phyloP scores from a whole-genome alignment of 2,888 invertebrate genomes.

The Ctena decussata region DNA sequence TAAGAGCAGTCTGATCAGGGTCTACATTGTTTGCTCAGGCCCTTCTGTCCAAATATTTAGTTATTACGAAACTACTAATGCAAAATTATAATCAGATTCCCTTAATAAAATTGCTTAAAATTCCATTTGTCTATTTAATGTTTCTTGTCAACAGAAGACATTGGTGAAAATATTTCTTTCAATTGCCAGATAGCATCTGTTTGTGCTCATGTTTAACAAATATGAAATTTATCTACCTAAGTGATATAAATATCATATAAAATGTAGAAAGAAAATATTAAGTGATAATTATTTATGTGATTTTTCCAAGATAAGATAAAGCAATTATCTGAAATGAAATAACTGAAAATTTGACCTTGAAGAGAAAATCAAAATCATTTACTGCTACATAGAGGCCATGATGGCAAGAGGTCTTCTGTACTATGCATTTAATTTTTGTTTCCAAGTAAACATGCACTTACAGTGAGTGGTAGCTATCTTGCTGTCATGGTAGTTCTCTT shows the following conservation, averaged over 20 bases:
- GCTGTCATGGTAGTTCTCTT: no score
- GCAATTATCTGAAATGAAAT: not conserved
- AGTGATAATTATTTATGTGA: not conserved
- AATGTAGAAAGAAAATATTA: not conserved
- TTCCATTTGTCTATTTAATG: slow-evolving; percentile 50
- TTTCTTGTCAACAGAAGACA: slow-evolving; percentile 50
- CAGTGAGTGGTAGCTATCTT: no score
- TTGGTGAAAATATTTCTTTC: no score
- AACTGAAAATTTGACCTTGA: not conserved
- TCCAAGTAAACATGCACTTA: no score
- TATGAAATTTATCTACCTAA: not conserved
- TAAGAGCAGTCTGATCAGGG: no score
- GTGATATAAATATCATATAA: not conserved
- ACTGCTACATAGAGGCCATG: no score
- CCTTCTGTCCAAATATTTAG: no score
- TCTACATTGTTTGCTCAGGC: no score
- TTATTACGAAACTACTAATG: no score
- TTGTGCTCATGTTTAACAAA: not conserved
- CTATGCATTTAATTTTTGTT: no score
- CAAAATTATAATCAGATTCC: not conserved
- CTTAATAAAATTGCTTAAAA: slow-evolving; percentile 44
- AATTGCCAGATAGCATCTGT: no score
- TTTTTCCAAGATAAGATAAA: not conserved
- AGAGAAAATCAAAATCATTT: not conserved
- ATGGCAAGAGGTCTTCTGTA: no score